Conservation (phyloP, 2,113 vertebrate species). For the Ophthalmolycus amberensis region DNA sequence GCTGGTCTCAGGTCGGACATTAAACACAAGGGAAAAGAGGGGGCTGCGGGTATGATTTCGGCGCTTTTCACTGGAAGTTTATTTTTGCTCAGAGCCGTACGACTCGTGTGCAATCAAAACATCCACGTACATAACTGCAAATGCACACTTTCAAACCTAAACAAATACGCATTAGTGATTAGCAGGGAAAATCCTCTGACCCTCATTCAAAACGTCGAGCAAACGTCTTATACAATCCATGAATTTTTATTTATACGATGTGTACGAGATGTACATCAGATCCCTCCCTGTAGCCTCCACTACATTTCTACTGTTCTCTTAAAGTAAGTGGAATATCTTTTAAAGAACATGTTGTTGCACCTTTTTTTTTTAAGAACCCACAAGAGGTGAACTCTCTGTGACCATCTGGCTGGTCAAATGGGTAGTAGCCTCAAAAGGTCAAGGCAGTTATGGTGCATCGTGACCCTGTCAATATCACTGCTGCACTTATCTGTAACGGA, state of each 20-base stretch:
- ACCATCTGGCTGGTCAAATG: conserved; percentile 68
- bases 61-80: conserved; percentile 55
- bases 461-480: conserved; percentile 68
- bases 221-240: neutral
- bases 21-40: conserved; percentile 57
- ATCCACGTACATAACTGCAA: conserved; percentile 31
- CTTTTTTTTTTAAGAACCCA: neutral
- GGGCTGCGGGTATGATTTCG: conserved; percentile 37
- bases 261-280: neutral
- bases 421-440: conserved; percentile 62
- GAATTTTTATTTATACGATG: conserved; percentile 13
- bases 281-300: neutral
- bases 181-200: conserved; percentile 41
- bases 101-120: conserved; percentile 62
- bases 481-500: conserved; percentile 77
- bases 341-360: neutral
- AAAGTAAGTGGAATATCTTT: conserved; percentile 1
- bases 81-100: conserved; percentile 58
- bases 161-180: conserved; percentile 50
- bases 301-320: neutral
- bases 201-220: neutral
- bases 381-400: neutral
- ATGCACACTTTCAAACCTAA: conserved; percentile 45
- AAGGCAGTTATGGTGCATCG: conserved; percentile 35
- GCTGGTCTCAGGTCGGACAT: conserved; percentile 67